Evolutionary conservation across 2,113 vertebrate genomes (phyloP), one percentile per base, ranked within the genome.

Genomic region (Corythornis madagascariensis): DNA sequence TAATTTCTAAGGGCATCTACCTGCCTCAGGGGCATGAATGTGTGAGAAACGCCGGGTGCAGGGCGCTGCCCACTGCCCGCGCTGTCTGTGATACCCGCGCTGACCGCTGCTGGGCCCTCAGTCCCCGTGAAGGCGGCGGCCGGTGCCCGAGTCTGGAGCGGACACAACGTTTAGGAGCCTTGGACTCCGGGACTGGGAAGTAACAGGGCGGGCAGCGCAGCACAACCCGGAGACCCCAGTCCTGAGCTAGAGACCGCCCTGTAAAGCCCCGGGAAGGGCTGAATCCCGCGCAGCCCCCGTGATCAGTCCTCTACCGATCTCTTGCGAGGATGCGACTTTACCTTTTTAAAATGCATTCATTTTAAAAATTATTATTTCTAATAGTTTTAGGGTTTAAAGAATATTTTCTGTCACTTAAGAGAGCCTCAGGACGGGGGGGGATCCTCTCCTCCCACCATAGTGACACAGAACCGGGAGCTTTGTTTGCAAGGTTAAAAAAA

Each of bases 401-500:
- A n/a, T 50, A 38, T 47, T 75, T 64, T 29, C 14, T 29, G 25
- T 29, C 22, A 19, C 43, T 75, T 60, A 24, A 16, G 28, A 52
- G 35, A 67, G 64, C 24, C 9, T 84, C 10, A 6, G 19, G 4
- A 4, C 20, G 10, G 9, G 38, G 38, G 10, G 14, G 5, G 2
- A 33, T 45, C 35, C 5, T 64, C 43, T 64, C 3, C 13, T 42
- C 52, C 74, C 50, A 33, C 31, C 26, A 65, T 72, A 92, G 66
- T 52, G 11, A 50, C 76, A 53, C 7, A 47, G 56, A 77, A 77
- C 38, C 0, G 7, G 25, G 57, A 85, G 29, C 25, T 88, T 90
- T 96, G 90, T 96, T 94, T 94, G 90, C 81, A 69, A 89, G 50
- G 80, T 42, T 14, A 56, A 66, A 45, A 28, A 24, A 57, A 70